These are phyloP conservation scores for Anaspis maculata DNA, from an alignment of 2,888 invertebrate genomes.

Conservation along the genomic window DNA sequence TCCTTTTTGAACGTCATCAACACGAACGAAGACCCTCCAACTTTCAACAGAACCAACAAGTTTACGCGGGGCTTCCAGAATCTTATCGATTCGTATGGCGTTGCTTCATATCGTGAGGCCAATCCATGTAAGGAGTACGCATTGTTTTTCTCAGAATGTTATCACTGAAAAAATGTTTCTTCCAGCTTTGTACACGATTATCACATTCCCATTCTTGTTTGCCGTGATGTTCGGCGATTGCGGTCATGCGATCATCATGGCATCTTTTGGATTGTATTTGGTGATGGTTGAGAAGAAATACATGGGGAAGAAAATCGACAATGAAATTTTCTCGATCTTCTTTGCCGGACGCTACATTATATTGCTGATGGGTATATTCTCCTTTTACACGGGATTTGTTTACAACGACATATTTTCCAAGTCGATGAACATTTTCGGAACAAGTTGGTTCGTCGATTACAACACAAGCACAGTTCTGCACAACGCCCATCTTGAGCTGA, in stretches of 20 bases:
- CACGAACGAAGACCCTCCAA: conserved; percentile 57
- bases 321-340: conserved; percentile 70
- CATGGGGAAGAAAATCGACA: conserved; percentile 56
- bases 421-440: conserved; percentile 64
- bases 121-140: no score
- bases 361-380: conserved; percentile 69
- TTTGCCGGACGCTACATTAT: conserved; percentile 73
- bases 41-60: conserved; percentile 64
- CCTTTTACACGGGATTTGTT: conserved; percentile 68
- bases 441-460: conserved; percentile 46
- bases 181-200: conserved; percentile 50
- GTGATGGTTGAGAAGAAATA: conserved; percentile 71
- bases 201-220: conserved; percentile 92
- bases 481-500: conserved; percentile 34
- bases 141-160: no score
- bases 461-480: conserved; percentile 20
- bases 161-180: no score
- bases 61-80: conserved; percentile 68
- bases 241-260: conserved; percentile 83
- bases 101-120: conserved; percentile 66
- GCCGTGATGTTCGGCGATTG: conserved; percentile 95
- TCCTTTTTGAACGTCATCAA: conserved; percentile 65
- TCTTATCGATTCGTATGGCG: conserved; percentile 68
- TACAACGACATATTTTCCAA: conserved; percentile 78
- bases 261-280: conserved; percentile 73